Percentiles rank a stretch among this genome's conserved stretches.
phyloP scores from a whole-genome alignment of 2,797 vertebrate genomes.

The Psittacula derbiana region DNA sequence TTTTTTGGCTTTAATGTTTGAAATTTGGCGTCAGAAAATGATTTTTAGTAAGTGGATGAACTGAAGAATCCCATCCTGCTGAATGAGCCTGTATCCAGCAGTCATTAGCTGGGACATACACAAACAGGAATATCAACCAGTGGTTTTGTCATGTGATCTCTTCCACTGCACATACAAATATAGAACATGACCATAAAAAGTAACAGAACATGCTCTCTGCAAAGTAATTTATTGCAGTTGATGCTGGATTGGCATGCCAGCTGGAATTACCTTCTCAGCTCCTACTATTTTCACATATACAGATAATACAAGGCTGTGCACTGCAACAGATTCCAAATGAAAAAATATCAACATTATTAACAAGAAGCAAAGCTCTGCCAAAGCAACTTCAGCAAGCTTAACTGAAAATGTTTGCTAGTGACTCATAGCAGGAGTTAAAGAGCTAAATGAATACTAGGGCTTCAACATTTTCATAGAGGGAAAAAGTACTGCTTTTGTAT shows the following conservation, averaged over 20 bases:
- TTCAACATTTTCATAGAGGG: background rate
- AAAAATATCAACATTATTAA: background rate
- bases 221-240: slow-evolving; percentile 78
- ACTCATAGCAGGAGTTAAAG: background rate
- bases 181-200: slow-evolving; percentile 99
- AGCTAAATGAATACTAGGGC: slow-evolving; percentile 1
- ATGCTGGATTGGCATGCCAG: slow-evolving; percentile 75
- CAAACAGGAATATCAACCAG: slow-evolving; percentile 77
- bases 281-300: slow-evolving; percentile 64
- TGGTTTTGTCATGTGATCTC: slow-evolving; percentile 73
- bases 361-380: slow-evolving; percentile 22
- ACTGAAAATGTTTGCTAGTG: slow-evolving; percentile 8
- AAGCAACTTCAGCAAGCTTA: background rate
- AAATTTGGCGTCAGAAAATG: background rate
- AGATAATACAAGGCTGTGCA: slow-evolving; percentile 33
- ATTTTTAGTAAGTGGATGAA: background rate
- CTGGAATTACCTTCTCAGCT: slow-evolving; percentile 77
- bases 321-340: background rate
- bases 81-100: slow-evolving; percentile 29
- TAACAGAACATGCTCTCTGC: slow-evolving; percentile 83
- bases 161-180: slow-evolving; percentile 87
- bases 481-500: background rate
- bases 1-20: slow-evolving; percentile 23
- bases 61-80: background rate
- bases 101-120: slow-evolving; percentile 54